Evolutionary conservation across 1,140 invertebrate genomes (phyloP).

Genomic region (Bombus confusus): DNA sequence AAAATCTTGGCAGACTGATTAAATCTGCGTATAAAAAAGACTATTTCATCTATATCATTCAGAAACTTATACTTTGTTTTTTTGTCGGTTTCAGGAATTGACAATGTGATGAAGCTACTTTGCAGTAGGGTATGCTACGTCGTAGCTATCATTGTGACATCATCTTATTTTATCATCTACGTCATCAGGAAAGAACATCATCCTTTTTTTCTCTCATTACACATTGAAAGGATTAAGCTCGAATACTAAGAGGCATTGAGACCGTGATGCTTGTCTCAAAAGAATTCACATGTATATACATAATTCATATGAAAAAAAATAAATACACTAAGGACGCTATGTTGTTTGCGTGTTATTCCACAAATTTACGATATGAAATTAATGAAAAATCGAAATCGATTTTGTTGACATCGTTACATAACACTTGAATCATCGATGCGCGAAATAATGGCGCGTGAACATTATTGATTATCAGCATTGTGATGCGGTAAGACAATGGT

Average conservation of each 20-base stretch:
- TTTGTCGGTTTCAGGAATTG: conserved; percentile 75
- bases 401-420: neutral
- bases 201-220: conserved; percentile 64
- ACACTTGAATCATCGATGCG: neutral
- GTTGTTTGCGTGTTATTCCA: neutral
- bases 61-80: neutral
- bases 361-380: neutral
- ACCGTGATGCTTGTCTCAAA: conserved; percentile 33
- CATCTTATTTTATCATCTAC: conserved; percentile 73
- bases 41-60: neutral
- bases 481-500: neutral
- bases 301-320: conserved; percentile 76
- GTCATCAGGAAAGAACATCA: conserved; percentile 43
- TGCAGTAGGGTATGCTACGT: conserved; percentile 65
- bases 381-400: neutral
- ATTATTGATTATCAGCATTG: no score
- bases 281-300: conserved; percentile 77
- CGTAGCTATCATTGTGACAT: conserved; percentile 64
- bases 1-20: conserved; percentile 79
- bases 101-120: conserved; percentile 80
- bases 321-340: conserved; percentile 67
- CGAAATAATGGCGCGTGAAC: neutral
- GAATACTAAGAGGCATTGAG: conserved; percentile 20
- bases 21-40: conserved; percentile 32
- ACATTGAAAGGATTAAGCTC: conserved; percentile 49